These are phyloP conservation scores for Antheraea assamensis DNA, from an alignment of 2,888 invertebrate species.

Conservation along the genomic window DNA sequence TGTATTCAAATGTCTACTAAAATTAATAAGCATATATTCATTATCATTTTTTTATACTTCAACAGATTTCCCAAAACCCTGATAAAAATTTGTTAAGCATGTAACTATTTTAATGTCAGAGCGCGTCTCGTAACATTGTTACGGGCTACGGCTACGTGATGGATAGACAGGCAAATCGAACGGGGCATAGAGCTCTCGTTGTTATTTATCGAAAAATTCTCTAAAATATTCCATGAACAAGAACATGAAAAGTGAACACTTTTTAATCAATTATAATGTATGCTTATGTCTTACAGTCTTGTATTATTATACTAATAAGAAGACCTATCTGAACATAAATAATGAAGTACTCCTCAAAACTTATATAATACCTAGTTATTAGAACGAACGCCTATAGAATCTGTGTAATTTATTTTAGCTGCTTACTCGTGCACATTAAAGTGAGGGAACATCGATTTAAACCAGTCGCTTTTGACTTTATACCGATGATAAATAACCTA, in stretches of 20 bases:
- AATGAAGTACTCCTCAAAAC: background rate
- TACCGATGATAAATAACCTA: background rate
- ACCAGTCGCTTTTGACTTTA: background rate
- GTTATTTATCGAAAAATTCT: background rate
- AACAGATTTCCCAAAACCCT: background rate
- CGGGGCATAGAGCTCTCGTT: background rate
- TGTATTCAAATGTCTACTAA: no score
- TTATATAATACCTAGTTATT: background rate
- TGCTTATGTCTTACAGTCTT: background rate
- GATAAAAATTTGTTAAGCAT: background rate
- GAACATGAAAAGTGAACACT: no score
- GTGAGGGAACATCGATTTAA: background rate
- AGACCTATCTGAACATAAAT: background rate
- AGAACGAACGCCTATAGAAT: background rate
- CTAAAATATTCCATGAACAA: background rate
- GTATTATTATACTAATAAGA: background rate
- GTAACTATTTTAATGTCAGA: background rate
- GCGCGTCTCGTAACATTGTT: slow-evolving; percentile 1
- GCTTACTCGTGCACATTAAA: background rate
- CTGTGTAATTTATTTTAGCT: background rate
- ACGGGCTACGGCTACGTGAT: slow-evolving; percentile 2
- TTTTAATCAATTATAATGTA: background rate
- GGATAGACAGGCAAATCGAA: slow-evolving; percentile 1
- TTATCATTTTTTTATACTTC: background rate
- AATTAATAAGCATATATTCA: background rate